Evolutionary conservation across 2,113 vertebrate genomes (phyloP).

Genomic region (Meles meles): DNA sequence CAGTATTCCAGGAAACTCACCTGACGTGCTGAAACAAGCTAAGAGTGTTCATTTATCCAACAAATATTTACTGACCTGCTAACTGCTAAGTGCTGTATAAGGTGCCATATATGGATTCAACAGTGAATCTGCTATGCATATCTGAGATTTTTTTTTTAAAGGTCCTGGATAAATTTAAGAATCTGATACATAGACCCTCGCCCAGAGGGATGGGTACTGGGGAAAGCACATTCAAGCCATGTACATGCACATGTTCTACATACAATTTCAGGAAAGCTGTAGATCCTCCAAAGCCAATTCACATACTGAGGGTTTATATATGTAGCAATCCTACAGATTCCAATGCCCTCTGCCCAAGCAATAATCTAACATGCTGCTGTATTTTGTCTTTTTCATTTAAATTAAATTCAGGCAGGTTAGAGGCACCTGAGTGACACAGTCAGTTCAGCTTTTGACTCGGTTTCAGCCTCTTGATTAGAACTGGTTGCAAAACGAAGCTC

Average conservation of each 20-base stretch:
- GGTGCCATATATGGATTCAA: background rate
- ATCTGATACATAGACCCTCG: background rate
- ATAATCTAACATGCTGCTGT: background rate
- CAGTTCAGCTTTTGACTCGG: background rate
- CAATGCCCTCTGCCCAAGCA: background rate
- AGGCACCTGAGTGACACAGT: background rate
- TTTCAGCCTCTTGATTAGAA: background rate
- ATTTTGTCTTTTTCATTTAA: constrained; percentile 12
- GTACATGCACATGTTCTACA: background rate
- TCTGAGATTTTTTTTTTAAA: background rate
- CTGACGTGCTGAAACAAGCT: background rate
- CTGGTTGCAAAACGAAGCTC: background rate
- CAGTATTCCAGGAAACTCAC: background rate
- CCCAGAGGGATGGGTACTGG: background rate
- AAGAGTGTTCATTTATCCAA: background rate
- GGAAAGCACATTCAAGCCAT: background rate
- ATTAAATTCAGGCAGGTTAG: background rate
- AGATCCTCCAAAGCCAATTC: background rate
- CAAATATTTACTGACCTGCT: background rate
- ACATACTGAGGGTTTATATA: background rate
- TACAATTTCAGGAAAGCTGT: background rate
- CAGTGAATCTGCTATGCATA: background rate
- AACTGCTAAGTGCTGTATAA: background rate
- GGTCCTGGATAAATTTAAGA: background rate
- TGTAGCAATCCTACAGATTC: background rate